These are phyloP conservation scores for Phaenicophaeus curvirostris DNA, from an alignment of 2,797 vertebrate species.

Conservation along the genomic window DNA sequence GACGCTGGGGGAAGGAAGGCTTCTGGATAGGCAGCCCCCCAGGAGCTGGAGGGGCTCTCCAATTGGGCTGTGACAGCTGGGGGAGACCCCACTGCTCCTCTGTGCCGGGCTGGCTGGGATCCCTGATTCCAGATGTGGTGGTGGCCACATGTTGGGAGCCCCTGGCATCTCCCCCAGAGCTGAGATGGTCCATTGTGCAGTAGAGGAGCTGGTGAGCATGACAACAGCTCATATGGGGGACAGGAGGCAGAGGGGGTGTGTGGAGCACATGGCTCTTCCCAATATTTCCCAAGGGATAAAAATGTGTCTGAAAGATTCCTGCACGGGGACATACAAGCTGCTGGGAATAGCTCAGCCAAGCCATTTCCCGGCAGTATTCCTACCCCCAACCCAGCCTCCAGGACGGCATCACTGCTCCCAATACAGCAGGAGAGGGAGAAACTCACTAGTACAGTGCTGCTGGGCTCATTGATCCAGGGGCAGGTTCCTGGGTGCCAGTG, in stretches of 20 bases:
- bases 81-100: background rate
- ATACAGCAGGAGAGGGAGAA: background rate
- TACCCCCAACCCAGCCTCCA: background rate
- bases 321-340: background rate
- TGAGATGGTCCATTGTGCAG: background rate
- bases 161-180: background rate
- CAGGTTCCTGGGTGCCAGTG: accelerated
- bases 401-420: background rate
- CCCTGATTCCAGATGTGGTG: accelerated
- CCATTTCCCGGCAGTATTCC: background rate
- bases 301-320: background rate
- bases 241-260: background rate
- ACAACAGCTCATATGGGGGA: background rate
- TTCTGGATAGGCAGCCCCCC: background rate
- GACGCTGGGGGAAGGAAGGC: background rate
- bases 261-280: background rate
- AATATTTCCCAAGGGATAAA: background rate
- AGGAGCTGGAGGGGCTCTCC: background rate
- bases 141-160: background rate
- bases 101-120: background rate
- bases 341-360: constrained; percentile 1
- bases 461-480: accelerated
- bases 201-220: accelerated
- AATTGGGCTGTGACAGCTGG: background rate
- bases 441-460: background rate